Evolutionary conservation across 1,140 invertebrate species (phyloP), one percentile per base, ranked within the genome.

Genomic region (Drosophila tropicalis): DNA sequence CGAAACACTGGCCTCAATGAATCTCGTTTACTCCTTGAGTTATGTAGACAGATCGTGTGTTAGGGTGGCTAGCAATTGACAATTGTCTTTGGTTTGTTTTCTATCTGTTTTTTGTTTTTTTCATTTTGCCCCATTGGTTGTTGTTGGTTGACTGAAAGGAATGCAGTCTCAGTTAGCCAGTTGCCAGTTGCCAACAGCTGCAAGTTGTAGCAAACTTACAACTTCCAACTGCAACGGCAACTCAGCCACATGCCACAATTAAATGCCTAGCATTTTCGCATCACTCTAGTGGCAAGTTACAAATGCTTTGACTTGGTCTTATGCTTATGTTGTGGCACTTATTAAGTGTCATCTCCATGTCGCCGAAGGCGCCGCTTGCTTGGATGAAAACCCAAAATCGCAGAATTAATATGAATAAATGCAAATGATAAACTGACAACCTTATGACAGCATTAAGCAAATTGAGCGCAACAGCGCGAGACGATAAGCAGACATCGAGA

Each of bases 391-490:
- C 4, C 9, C 17, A 19, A 51, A 47, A 51, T 51, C 44, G 9
- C 17, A 22, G 54, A 72, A 66, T 61, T 34, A 72, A 72, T 67
- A 69, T 54, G 25, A 15, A 56, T 55, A 47, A 71, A 81, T 83
- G 80, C 80, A 83, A 68, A 89, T 84, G 84, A 90, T 90, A 81
- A 89, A 89, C 84, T 89, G 84, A 90, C 84, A 89, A 77, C 74
- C 81, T 89, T 89, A 89, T 89, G 84, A 89, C 81, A 81, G 74
- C 85, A 89, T 90, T 89, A 84, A 87, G 84, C 85, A 89, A 90
- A 87, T 87, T 87, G 85, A 57, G 62, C 80, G 44, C 66, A 56
- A 66, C 65, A 63, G 36, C 61, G 36, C 61, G 70, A 84, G 82
- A 81, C 79, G 79, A 78, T 87, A 75, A 74, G 76, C 83, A 86